phyloP scores from a whole-genome alignment of 2,888 invertebrate species.

The Stenodema calcarata region DNA sequence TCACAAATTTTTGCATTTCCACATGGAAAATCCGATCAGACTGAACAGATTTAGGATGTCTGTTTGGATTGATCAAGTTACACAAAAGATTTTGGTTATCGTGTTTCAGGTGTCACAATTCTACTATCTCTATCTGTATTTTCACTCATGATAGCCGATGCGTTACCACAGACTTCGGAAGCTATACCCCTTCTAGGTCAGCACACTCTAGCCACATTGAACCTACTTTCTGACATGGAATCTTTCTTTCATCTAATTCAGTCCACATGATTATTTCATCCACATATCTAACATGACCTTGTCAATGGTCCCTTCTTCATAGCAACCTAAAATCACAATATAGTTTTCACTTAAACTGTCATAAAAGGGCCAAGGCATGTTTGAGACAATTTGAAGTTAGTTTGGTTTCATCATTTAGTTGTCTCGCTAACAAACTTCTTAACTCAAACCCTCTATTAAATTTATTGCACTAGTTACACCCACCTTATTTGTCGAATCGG shows the following conservation, averaged over 20 bases:
- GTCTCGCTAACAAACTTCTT: not conserved
- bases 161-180: slow-evolving; percentile 99
- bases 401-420: not conserved
- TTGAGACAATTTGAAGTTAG: slow-evolving; percentile 12
- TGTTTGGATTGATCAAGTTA: slow-evolving; percentile 33
- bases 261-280: slow-evolving; percentile 56
- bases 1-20: not conserved
- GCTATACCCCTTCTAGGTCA: slow-evolving; percentile 98
- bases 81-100: slow-evolving; percentile 53
- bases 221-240: slow-evolving; percentile 55
- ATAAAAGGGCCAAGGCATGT: slow-evolving; percentile 47
- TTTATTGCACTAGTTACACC: not conserved
- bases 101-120: slow-evolving; percentile 96
- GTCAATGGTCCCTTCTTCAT: not conserved
- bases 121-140: slow-evolving; percentile 99
- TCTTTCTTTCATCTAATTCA: slow-evolving; percentile 54
- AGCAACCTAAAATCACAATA: slow-evolving; percentile 20
- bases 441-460: not conserved
- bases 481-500: not conserved
- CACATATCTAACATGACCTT: slow-evolving; percentile 30
- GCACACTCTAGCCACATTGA: slow-evolving; percentile 55
- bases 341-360: not conserved
- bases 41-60: not conserved
- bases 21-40: not conserved
- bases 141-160: slow-evolving; percentile 98